A percentile compares a stretch with the other conserved stretches of the same genome.
Conservation (phyloP, 2,113 vertebrate species). For the Scomber scombrus region DNA sequence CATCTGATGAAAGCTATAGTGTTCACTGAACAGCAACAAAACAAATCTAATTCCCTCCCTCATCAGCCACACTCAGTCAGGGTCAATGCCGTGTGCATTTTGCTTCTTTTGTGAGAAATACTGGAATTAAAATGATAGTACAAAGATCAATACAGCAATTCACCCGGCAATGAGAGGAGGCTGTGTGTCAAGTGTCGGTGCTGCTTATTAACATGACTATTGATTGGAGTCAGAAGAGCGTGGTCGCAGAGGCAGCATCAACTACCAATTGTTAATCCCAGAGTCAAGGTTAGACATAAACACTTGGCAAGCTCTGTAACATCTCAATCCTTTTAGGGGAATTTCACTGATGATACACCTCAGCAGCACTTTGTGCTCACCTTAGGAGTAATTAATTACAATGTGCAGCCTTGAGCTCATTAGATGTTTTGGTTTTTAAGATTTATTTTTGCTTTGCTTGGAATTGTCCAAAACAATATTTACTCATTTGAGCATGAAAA, state of each 20-base stretch:
- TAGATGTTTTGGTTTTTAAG: conserved; percentile 14
- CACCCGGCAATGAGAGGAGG: conserved; percentile 69
- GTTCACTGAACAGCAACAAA: conserved; percentile 60
- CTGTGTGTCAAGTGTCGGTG: conserved; percentile 72
- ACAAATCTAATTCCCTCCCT: conserved; percentile 57
- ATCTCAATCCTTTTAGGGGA: conserved; percentile 60
- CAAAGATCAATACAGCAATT: conserved; percentile 78
- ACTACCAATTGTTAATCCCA: conserved; percentile 75
- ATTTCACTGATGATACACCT: conserved; percentile 40
- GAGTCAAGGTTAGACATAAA: conserved; percentile 70
- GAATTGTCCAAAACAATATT: conserved; percentile 44
- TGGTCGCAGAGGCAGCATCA: conserved; percentile 61
- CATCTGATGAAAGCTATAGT: conserved; percentile 14
- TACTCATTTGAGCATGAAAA: conserved; percentile 31
- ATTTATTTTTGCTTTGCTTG: conserved; percentile 21
- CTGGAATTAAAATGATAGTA: conserved; percentile 78
- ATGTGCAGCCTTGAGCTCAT: conserved; percentile 39
- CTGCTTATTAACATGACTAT: conserved; percentile 83
- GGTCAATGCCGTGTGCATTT: conserved; percentile 72
- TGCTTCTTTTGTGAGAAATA: conserved; percentile 74
- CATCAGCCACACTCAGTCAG: conserved; percentile 49
- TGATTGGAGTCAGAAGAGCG: conserved; percentile 76
- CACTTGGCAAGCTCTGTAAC: conserved; percentile 64
- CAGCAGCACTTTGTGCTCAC: neutral
- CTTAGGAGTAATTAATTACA: conserved; percentile 38